Evolutionary conservation across 2,113 vertebrate genomes (phyloP).

Genomic region (Penelope pileata): DNA sequence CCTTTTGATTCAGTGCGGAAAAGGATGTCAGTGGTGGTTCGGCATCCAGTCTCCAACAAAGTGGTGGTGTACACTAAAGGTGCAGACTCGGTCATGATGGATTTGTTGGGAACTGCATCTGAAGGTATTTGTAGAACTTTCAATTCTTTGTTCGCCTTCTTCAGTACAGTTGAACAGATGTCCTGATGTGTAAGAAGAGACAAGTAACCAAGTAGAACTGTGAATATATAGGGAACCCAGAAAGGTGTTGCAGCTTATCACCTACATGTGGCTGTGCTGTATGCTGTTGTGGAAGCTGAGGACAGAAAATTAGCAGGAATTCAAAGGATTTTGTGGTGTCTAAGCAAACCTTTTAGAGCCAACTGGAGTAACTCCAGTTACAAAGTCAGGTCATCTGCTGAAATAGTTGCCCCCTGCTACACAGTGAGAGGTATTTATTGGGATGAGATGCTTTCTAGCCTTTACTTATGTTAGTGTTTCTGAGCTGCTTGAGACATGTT

Average conservation of each 20-base stretch:
- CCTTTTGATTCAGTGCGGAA: conserved; percentile 92
- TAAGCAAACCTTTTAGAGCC: neutral
- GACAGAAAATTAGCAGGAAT: neutral
- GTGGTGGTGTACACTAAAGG: conserved; percentile 94
- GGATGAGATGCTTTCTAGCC: neutral
- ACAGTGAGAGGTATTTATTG: neutral
- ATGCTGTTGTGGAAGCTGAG: neutral
- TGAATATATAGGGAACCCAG: neutral
- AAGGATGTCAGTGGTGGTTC: conserved; percentile 94
- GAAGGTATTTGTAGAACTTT: conserved; percentile 22
- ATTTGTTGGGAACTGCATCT: conserved; percentile 27
- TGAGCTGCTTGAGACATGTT: neutral
- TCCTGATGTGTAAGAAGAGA: neutral
- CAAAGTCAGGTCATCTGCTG: neutral
- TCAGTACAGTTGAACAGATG: neutral
- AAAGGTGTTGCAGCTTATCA: neutral
- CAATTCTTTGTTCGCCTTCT: neutral
- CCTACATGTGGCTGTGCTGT: neutral
- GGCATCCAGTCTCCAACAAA: conserved; percentile 86
- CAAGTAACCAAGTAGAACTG: neutral
- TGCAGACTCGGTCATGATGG: conserved; percentile 89
- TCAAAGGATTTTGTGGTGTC: neutral
- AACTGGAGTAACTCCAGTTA: neutral
- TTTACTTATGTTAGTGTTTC: neutral
- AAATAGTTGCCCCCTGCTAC: neutral